Base-by-base conservation (phyloP, 2,888 invertebrate genomes). In the Lepidocyrtoides sp. region DNA sequence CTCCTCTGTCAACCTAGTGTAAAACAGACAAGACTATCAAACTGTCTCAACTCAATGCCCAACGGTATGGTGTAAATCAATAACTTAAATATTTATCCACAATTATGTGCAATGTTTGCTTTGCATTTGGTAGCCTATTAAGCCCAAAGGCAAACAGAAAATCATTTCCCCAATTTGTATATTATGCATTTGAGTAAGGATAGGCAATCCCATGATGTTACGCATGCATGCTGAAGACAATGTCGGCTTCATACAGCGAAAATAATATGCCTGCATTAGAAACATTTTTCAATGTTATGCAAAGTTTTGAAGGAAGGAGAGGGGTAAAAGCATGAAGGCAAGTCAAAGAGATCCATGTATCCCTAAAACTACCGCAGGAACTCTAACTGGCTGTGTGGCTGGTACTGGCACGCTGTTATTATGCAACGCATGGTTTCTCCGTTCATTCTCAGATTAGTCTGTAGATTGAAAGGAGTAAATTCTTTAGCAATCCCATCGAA, bases 51-150 rank as follows among this genome's bases (percentile, higher is more conserved):
- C 12, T 69, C 10, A 12, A 72, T 69, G 54, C 84, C 86, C 75
- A 75, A 48, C 63, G 63, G 87, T 81, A 29, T 81, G n/a, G n/a
- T n/a, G n/a, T n/a, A 81, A 91, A 91, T 92, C 92, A 92, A 92
- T 91, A 92, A 63, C 90, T 92, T 91, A 91, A 92, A 92, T 92
- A 92, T 92, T 92, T 92, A 92, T 92, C 86, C 92, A 84, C 92
- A 92, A 92, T 92, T 92, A 92, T 83, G 81, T 75, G 81, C 60
- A 44, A 66, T 91, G 92, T 92, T 92, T 86, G 77, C 92, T 87
- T 90, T 92, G 87, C 83, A 86, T 91, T 92, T 90, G 41, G 63
- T 44, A 89, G 83, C 83, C 89, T 54, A 84, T 89, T 90, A 89
- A 82, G 89, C 89, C 89, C 10, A 57, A 83, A 60, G 82, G 89